These are phyloP conservation scores for Tenebrio molitor DNA, from an alignment of 1,140 invertebrate species.

Conservation along the genomic window DNA sequence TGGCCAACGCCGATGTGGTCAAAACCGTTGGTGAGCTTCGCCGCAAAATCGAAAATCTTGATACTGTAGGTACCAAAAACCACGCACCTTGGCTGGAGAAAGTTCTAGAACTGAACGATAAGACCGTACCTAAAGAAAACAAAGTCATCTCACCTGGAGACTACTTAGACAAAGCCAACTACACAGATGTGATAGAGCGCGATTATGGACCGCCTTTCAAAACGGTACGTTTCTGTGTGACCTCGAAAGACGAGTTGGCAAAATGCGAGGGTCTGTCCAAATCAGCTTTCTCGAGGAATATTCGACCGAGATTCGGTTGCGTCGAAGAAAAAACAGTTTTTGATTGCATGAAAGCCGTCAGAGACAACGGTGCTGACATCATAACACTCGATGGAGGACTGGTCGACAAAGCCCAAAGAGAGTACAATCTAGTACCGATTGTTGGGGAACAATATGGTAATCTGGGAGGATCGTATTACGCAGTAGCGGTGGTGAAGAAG, in stretches of 20 bases:
- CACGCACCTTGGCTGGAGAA: constrained; percentile 68
- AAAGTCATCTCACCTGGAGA: constrained; percentile 74
- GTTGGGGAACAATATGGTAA: constrained; percentile 70
- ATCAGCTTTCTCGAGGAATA: constrained; percentile 79
- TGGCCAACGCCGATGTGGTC: constrained; percentile 75
- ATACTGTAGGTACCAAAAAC: constrained; percentile 66
- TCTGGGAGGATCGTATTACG: constrained; percentile 61
- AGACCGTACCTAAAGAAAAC: constrained; percentile 73
- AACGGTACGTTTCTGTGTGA: constrained; percentile 75
- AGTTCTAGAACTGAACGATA: constrained; percentile 70
- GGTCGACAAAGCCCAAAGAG: constrained; percentile 70
- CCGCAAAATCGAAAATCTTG: constrained; percentile 63
- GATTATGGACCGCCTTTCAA: constrained; percentile 72
- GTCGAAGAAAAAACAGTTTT: constrained; percentile 69
- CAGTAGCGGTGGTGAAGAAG: constrained; percentile 73
- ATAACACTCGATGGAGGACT: constrained; percentile 74
- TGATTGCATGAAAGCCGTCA: constrained; percentile 78
- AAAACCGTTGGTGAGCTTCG: constrained; percentile 66
- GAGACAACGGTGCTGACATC: constrained; percentile 74
- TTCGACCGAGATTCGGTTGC: constrained; percentile 79
- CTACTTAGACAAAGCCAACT: constrained; percentile 80
- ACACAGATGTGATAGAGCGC: constrained; percentile 83
- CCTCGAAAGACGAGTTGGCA: constrained; percentile 70
- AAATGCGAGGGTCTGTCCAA: constrained; percentile 78
- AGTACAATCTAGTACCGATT: constrained; percentile 69